Percentiles rank a stretch among this genome's conserved stretches.
Conservation (phyloP, 2,888 invertebrate species). For the Tenthredo livida region DNA sequence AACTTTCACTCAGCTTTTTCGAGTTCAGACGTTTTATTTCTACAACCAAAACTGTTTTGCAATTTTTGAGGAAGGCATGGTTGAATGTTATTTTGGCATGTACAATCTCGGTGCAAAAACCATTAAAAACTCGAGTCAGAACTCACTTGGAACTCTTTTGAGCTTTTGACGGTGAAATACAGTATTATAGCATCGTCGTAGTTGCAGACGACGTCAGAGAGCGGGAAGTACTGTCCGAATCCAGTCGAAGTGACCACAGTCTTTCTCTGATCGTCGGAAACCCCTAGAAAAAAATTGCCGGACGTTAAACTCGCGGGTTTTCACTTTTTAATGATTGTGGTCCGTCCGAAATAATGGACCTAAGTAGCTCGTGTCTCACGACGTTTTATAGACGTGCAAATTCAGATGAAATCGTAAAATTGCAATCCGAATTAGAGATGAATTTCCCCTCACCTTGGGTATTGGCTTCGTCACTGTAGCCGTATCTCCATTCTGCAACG, state of each 20-base stretch:
- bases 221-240: slow-evolving; percentile 57
- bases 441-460: slow-evolving; percentile 46
- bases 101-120: background rate
- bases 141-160: slow-evolving; percentile 55
- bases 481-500: slow-evolving; percentile 56
- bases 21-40: too few relatives aligned
- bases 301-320: background rate
- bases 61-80: background rate
- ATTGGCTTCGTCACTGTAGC: slow-evolving; percentile 55
- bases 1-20: too few relatives aligned
- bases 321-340: background rate
- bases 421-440: background rate
- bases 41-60: too few relatives aligned
- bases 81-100: background rate
- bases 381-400: background rate
- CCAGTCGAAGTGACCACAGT: slow-evolving; percentile 57
- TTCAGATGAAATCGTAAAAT: background rate
- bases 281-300: slow-evolving; percentile 41
- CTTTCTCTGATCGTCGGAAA: slow-evolving; percentile 56
- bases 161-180: slow-evolving; percentile 56
- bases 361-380: background rate
- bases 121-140: background rate
- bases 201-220: slow-evolving; percentile 57
- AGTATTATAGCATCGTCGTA: slow-evolving; percentile 57
- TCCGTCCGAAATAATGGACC: background rate